Percentiles rank a stretch among this genome's conserved stretches.
These are phyloP conservation scores for Helleia helle DNA, from an alignment of 2,888 invertebrate species.

Conservation along the genomic window DNA sequence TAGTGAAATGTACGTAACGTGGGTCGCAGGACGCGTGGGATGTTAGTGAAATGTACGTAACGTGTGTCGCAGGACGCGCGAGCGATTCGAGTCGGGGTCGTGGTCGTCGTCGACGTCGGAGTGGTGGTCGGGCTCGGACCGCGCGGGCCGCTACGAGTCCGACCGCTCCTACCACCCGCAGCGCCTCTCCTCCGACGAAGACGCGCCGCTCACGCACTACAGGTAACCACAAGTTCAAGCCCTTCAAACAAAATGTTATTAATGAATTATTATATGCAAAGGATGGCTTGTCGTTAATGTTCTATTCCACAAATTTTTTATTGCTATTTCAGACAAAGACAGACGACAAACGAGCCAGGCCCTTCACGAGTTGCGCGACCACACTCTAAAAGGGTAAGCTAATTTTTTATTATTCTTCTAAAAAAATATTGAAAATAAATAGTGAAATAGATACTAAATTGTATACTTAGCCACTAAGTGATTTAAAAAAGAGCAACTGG, in stretches of 20 bases:
- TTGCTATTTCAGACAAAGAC: constrained; percentile 25
- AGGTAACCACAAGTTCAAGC: constrained; percentile 30
- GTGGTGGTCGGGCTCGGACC: constrained; percentile 17
- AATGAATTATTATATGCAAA: no score
- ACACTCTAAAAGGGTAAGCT: constrained; percentile 23
- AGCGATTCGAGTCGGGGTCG: constrained; percentile 34
- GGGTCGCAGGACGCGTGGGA: no score
- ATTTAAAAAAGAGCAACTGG: no score
- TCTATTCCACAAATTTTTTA: no score
- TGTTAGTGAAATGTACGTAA: no score
- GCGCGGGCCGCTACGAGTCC: constrained; percentile 47
- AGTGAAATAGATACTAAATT: no score
- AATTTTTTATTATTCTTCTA: no score
- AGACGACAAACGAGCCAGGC: constrained; percentile 19
- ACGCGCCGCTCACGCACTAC: constrained; percentile 48
- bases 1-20: no score
- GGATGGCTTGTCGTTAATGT: no score
- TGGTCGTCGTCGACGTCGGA: constrained; percentile 27
- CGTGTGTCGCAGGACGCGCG: constrained; percentile 32
- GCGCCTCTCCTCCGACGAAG: constrained; percentile 45
- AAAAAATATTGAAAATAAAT: no score
- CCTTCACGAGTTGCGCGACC: constrained; percentile 19
- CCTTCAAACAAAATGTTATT: no score
- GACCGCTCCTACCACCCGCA: constrained; percentile 57
- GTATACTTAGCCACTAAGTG: no score